Base-by-base conservation (phyloP, 1,140 invertebrate genomes). In the Pseudobourletiella spinata region DNA sequence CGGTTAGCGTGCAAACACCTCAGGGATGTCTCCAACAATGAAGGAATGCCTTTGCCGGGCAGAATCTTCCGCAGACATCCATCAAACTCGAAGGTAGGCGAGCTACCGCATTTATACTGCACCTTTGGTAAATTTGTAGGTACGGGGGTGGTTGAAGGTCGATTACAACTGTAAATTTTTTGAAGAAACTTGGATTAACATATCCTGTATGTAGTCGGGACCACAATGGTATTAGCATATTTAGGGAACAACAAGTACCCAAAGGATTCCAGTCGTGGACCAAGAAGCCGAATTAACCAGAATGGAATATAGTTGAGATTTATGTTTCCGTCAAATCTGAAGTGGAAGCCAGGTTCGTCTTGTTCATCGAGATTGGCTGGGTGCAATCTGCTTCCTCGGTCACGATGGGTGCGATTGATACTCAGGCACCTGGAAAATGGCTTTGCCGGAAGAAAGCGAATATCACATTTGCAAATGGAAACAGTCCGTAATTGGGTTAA, bases 381-480 rank as follows among this genome's bases (percentile, higher is more conserved):
- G n/a, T 39, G 32, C 8, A 8, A 11, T n/a, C 32, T 39, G n/a
- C 8, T 39, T 8, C 32, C n/a, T 8, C 32, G 8, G 8, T 39
- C 32, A 8, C 8, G 32, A 8, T n/a, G 8, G 32, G 8, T n/a
- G 32, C 32, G 8, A 8, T n/a, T n/a, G 32, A 8, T 39, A n/a
- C 32, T 39, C 16, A 22, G 18, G 32, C 32, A 11, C 8, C 32
- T 39, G 32, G 60, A 25, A 24, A 67, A 64, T 26, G 66, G 66
- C 0, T 59, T n/a, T n/a, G 20, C 39, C 30, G 66, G 66, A 20
- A 68, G 20, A 59, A 44, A 58, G n/a, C 48, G 22, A 1, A 68
- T 44, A 50, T 68, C 55, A 30, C 66, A 64, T 57, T 61, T 57
- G 22, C 66, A 68, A 3, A 46, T 59, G n/a, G 66, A 68, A 22